Conservation (phyloP, 2,888 invertebrate genomes). For the Andricus quercusramuli region DNA sequence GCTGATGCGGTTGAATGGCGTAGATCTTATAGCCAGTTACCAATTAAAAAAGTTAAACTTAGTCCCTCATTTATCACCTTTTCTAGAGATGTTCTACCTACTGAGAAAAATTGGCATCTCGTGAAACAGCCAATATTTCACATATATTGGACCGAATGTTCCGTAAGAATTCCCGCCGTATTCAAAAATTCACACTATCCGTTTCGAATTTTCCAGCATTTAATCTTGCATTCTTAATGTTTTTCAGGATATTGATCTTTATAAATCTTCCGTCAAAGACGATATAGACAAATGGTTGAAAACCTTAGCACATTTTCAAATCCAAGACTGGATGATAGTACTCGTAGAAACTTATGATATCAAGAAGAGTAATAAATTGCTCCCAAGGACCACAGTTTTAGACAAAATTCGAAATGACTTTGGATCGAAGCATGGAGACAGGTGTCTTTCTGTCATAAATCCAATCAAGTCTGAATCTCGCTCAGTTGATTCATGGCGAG, state of each 20-base stretch:
- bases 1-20: constrained; percentile 95
- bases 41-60: constrained; percentile 90
- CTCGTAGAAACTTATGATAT: constrained; percentile 95
- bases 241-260: constrained; percentile 92
- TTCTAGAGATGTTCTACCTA: constrained; percentile 86
- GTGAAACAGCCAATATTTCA: constrained; percentile 95
- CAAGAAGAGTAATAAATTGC: constrained; percentile 93
- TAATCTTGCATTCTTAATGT: background rate
- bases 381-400: constrained; percentile 94
- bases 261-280: constrained; percentile 92
- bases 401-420: constrained; percentile 97
- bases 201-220: constrained; percentile 2
- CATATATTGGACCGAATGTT: constrained; percentile 96
- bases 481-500: constrained; percentile 94
- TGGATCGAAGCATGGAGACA: constrained; percentile 91
- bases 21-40: constrained; percentile 89
- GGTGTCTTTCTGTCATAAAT: constrained; percentile 94
- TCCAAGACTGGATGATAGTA: constrained; percentile 96
- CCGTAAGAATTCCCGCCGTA: constrained; percentile 82
- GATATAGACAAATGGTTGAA: constrained; percentile 94
- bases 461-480: constrained; percentile 93
- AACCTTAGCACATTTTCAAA: constrained; percentile 86
- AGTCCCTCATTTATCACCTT: constrained; percentile 91
- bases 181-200: constrained; percentile 40
- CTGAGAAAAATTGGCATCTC: constrained; percentile 87